Evolutionary conservation across 2,797 vertebrate species (phyloP), one percentile per base, ranked within the genome.

Genomic region (Etheostoma perlongum): DNA sequence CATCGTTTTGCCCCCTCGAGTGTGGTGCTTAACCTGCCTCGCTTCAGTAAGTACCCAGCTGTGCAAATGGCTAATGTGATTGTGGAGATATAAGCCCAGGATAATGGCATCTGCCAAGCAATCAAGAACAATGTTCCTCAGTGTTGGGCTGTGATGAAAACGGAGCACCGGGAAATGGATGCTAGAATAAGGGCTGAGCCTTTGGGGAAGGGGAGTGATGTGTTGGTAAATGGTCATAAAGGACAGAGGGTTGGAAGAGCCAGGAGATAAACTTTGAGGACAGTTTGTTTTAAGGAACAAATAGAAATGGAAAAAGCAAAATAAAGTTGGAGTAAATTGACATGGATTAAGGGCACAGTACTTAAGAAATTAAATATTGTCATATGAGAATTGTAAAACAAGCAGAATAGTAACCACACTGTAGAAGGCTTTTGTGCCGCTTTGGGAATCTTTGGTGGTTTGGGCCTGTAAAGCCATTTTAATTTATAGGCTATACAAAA

Each of bases 81-180:
- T 93, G 92, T 87, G 85, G 85, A 90, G 93, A 94, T 88, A 91
- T 89, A 92, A 90, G 91, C 84, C 84, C 81, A 49, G 88, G 86
- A 94, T 92, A 94, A 93, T 92, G 92, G 90, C 93, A 87, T 94
- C 93, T 94, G 91, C 91, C 91, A 91, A 88, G 89, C 88, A 91
- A 94, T 94, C 92, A 92, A 77, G 88, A 84, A 79, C 90, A 89
- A 92, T 91, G 89, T 91, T 93, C 84, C 86, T 90, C 87, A 59
- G 86, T 77, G 74, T 80, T 78, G 64, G 68, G 77, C 74, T 19
- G 69, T 77, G 88, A 90, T 88, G 89, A 85, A 90, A 89, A 89
- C 81, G 77, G 78, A 85, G 83, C 40, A 3, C 47, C 2, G 72
- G 82, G 86, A 81, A 84, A 83, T 66, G 81, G 86, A 85, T 67